A percentile compares a stretch with the other conserved stretches of the same genome.
Conservation (phyloP, 2,888 invertebrate species). For the Stenodera caucasica region DNA sequence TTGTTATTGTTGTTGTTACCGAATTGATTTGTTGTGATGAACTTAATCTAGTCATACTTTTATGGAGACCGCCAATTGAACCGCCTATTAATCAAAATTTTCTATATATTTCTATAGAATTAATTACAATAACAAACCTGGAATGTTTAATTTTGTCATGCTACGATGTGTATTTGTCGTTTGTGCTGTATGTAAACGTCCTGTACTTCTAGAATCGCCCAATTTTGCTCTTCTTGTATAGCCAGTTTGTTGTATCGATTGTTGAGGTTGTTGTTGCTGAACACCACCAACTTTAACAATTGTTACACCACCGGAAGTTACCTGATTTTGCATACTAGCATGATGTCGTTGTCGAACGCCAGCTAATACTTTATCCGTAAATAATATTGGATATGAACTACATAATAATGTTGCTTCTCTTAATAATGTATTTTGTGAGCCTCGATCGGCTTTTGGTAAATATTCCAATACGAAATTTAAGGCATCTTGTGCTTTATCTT, state of each 20-base stretch:
- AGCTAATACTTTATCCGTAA: constrained; percentile 76
- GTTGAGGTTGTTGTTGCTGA: constrained; percentile 34
- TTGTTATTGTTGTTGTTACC: constrained; percentile 30
- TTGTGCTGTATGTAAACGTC: constrained; percentile 69
- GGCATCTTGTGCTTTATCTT: constrained; percentile 79
- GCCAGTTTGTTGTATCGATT: constrained; percentile 46
- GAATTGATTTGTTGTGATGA: constrained; percentile 75
- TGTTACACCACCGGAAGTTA: constrained; percentile 75
- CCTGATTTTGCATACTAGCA: constrained; percentile 56
- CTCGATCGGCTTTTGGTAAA: constrained; percentile 70
- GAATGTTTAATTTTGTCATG: constrained; percentile 77
- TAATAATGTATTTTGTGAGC: constrained; percentile 73
- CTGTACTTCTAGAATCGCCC: constrained; percentile 76
- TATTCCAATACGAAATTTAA: constrained; percentile 79
- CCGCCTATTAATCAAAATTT: constrained; percentile 57
- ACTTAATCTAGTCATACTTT: constrained; percentile 80
- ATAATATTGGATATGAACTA: constrained; percentile 77
- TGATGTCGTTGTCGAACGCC: constrained; percentile 70
- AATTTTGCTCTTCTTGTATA: constrained; percentile 68
- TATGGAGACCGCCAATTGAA: constrained; percentile 76
- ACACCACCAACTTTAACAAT: constrained; percentile 73
- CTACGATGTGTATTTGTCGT: constrained; percentile 74
- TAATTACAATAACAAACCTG: constrained; percentile 54
- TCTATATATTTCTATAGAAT: too few relatives aligned
- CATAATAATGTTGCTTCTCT: constrained; percentile 81